Percentiles rank a stretch among this genome's conserved stretches.
These are phyloP conservation scores for Branchellion lobata DNA, from an alignment of 2,888 invertebrate genomes.

Conservation along the genomic window DNA sequence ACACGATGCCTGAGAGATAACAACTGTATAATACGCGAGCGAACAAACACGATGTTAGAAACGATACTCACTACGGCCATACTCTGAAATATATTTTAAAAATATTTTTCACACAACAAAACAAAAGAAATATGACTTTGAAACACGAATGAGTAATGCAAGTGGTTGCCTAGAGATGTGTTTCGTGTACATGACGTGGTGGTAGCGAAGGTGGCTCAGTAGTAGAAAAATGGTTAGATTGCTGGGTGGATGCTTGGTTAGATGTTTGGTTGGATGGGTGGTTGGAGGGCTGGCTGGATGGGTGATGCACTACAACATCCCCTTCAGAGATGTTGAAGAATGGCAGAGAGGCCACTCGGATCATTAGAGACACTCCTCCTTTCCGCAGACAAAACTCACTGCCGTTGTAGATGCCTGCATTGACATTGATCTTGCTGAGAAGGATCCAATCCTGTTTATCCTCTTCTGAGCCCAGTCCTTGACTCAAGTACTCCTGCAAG, in stretches of 20 bases:
- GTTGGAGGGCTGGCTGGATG: neutral
- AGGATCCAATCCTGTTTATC: slow-evolving; percentile 32
- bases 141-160: no score
- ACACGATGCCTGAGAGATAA: no score
- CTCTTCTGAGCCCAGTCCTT: slow-evolving; percentile 29
- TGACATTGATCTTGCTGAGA: slow-evolving; percentile 2
- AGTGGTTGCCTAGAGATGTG: no score
- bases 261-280: no score
- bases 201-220: no score
- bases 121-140: no score
- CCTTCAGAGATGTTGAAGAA: slow-evolving; percentile 28
- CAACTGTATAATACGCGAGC: no score
- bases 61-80: no score
- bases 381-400: slow-evolving; percentile 28
- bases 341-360: slow-evolving; percentile 23
- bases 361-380: slow-evolving; percentile 24
- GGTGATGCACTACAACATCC: neutral
- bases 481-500: slow-evolving; percentile 82
- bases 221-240: neutral
- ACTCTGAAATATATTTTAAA: no score
- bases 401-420: slow-evolving; percentile 21
- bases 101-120: no score
- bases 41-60: no score
- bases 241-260: neutral
- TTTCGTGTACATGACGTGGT: no score